Evolutionary conservation across 2,113 vertebrate species (phyloP).

Genomic region (Himantopus leucocephalus): DNA sequence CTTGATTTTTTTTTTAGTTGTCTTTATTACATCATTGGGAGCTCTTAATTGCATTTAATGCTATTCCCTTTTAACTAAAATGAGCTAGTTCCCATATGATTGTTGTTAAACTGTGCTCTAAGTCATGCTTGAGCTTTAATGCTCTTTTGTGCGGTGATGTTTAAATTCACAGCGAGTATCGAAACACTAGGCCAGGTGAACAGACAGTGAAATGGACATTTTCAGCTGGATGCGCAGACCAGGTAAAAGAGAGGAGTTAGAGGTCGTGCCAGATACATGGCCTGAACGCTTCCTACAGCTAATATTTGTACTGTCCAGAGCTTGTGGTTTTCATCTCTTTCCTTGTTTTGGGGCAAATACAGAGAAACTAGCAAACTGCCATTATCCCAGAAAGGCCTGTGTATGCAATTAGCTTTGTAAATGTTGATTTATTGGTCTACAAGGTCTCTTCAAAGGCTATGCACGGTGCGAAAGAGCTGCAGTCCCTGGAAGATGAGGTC

Average conservation of each 20-base stretch:
- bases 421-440: background rate
- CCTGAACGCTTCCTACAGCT: background rate
- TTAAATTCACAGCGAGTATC: background rate
- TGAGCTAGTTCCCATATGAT: background rate
- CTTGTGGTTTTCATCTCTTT: background rate
- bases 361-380: background rate
- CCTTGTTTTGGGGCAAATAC: background rate
- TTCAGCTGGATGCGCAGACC: background rate
- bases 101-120: background rate
- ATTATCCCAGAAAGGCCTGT: background rate
- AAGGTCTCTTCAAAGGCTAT: background rate
- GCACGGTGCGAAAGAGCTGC: background rate
- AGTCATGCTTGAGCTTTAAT: background rate
- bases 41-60: conserved; percentile 43
- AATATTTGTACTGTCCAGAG: background rate
- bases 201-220: background rate
- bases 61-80: conserved; percentile 5
- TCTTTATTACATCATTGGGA: conserved; percentile 41
- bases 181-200: background rate
- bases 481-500: background rate
- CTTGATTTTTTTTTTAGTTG: background rate
- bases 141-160: background rate
- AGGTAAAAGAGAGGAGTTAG: background rate
- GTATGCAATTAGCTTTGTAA: background rate
- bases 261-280: background rate